Evolutionary conservation across 1,140 invertebrate genomes (phyloP).

Genomic region (Chelonus insularis): DNA sequence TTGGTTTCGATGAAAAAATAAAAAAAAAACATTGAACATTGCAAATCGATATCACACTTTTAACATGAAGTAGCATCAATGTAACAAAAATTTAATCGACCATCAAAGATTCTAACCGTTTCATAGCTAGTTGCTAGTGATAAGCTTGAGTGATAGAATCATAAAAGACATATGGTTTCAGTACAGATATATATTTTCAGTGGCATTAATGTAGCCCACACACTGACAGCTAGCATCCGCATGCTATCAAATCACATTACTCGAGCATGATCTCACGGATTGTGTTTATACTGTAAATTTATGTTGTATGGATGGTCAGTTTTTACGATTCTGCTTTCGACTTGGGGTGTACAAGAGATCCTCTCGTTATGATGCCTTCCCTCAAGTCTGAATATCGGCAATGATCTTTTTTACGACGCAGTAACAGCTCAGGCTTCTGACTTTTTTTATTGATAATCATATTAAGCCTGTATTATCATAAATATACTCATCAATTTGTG

Average conservation of each 20-base stretch:
- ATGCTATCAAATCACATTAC: constrained; percentile 7
- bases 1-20: no score
- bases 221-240: neutral
- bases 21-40: no score
- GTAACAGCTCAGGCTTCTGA: constrained; percentile 19
- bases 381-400: no score
- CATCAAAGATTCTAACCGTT: no score
- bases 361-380: no score
- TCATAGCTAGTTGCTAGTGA: constrained; percentile 42
- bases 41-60: no score
- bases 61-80: no score
- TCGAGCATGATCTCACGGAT: constrained; percentile 19
- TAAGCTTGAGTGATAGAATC: constrained; percentile 49
- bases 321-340: constrained; percentile 40
- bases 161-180: constrained; percentile 40
- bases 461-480: no score
- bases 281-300: constrained; percentile 38
- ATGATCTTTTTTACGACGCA: constrained; percentile 26
- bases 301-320: constrained; percentile 40
- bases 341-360: neutral
- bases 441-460: constrained; percentile 29
- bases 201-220: neutral
- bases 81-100: no score
- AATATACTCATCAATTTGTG: no score
- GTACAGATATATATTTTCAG: neutral